These are phyloP conservation scores for Triplophysa rosa DNA, from an alignment of 2,113 vertebrate species.

Conservation along the genomic window DNA sequence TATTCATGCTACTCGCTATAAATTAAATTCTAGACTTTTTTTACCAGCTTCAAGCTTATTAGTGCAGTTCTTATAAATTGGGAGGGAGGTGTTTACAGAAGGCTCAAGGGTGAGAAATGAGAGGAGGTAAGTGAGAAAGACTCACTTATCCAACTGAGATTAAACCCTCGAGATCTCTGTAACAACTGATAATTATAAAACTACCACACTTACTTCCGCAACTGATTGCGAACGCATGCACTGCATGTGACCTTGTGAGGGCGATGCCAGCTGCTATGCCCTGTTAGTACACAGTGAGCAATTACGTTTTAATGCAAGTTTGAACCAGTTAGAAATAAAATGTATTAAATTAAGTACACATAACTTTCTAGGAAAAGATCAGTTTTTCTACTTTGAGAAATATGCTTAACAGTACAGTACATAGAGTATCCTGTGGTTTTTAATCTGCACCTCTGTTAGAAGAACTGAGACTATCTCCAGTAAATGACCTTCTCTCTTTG, in stretches of 20 bases:
- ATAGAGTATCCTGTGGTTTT: neutral
- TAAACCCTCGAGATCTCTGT: neutral
- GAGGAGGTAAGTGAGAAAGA: neutral
- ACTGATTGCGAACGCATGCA: neutral
- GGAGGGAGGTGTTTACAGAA: neutral
- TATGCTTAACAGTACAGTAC: conserved; percentile 9
- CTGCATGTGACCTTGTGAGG: too few species aligned
- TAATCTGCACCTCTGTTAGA: conserved; percentile 5
- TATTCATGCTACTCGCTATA: neutral
- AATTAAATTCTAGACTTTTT: too few species aligned
- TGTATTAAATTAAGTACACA: neutral
- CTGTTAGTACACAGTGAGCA: too few species aligned
- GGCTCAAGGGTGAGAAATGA: conserved; percentile 8
- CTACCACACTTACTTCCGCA: neutral
- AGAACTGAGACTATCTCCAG: neutral
- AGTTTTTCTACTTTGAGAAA: neutral
- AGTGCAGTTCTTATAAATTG: neutral
- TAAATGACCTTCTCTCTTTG: neutral
- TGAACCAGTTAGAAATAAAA: neutral
- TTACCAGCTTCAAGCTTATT: too few species aligned
- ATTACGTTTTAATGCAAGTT: too few species aligned
- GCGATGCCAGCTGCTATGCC: too few species aligned
- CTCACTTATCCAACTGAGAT: neutral
- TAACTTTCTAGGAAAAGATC: neutral
- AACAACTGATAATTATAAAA: neutral